Evolutionary conservation across 2,797 vertebrate species (phyloP), one percentile per base, ranked within the genome.

Genomic region (Pangasius macronema): DNA sequence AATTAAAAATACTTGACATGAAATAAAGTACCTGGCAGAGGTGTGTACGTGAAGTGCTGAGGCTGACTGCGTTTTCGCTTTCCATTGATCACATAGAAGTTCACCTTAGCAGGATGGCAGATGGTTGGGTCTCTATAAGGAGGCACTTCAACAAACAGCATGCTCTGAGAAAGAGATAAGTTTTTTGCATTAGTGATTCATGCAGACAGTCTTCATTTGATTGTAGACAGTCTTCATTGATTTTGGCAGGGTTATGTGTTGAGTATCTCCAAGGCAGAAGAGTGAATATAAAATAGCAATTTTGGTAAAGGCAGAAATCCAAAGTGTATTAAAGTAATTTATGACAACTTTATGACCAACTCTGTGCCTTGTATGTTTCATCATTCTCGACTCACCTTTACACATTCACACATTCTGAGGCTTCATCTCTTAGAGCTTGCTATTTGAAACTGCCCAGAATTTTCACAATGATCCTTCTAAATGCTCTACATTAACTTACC

Each of bases 1-100:
- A 70, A 83, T 83, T 16, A 49, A 61, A 49, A 51, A 30, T 53
- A 5, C 33, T 67, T 61, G 75, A 59, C n/a, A 33, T 13, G 24
- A 70, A 4, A 22, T 14, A 55, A 53, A 51, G 20, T 93, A 96
- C 96, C 95, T 92, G 95, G 90, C 90, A 96, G 92, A 79, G 98
- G 98, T 18, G 96, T 97, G 86, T 96, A 99, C 86, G 97, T 97
- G 94, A 99, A 99, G 88, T 98, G 97, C 89, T 99, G 99, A 20
- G 97, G 97, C 72, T 99, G 98, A 89, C 99, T 99, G 87, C 97
- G 96, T 96, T 99, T 99, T 82, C 98, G 96, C 86, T 99, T 99
- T 53, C 99, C 98, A 0, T 99, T 99, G 91, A 99, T 97, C 87
- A 99, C 99, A 0, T 97, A 97, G 94, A 99, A 99, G 93, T 98